phyloP scores from a whole-genome alignment of 2,888 invertebrate species.

The Helobdella robusta region DNA sequence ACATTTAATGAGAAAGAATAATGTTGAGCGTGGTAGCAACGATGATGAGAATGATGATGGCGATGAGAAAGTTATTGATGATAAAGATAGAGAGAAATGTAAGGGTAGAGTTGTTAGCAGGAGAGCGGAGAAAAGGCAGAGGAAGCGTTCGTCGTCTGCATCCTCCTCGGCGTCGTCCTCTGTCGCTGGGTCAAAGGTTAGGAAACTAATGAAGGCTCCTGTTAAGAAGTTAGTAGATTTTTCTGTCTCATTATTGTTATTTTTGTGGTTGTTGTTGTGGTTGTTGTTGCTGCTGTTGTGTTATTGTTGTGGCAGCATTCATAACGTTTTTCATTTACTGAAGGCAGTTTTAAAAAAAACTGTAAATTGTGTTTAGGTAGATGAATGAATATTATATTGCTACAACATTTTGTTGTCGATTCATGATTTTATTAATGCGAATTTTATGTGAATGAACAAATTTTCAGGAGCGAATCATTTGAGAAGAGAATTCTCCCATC shows the following conservation, averaged over 20 bases:
- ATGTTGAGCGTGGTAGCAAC: neutral
- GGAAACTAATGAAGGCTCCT: conserved; percentile 3
- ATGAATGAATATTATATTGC: too few relatives aligned
- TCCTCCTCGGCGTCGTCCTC: neutral
- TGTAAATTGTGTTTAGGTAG: too few relatives aligned
- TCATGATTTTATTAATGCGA: too few relatives aligned
- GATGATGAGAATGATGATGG: neutral
- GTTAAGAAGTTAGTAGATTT: neutral
- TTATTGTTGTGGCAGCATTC: too few relatives aligned
- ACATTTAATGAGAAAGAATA: neutral
- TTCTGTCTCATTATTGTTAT: conserved; percentile 7
- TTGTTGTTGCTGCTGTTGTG: too few relatives aligned
- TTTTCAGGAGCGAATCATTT: conserved; percentile 6
- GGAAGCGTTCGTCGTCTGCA: neutral
- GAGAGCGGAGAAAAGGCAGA: conserved; percentile 4
- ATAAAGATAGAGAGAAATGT: too few relatives aligned
- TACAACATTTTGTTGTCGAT: too few relatives aligned
- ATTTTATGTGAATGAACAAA: neutral
- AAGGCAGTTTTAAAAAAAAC: too few relatives aligned
- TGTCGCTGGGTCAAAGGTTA: too few relatives aligned
- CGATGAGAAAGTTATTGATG: neutral
- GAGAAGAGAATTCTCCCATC: conserved; percentile 13
- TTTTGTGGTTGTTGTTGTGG: too few relatives aligned
- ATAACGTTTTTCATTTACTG: too few relatives aligned
- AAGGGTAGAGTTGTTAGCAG: too few relatives aligned